phyloP scores from a whole-genome alignment of 2,113 vertebrate genomes.

The Pterocles orientalis region DNA sequence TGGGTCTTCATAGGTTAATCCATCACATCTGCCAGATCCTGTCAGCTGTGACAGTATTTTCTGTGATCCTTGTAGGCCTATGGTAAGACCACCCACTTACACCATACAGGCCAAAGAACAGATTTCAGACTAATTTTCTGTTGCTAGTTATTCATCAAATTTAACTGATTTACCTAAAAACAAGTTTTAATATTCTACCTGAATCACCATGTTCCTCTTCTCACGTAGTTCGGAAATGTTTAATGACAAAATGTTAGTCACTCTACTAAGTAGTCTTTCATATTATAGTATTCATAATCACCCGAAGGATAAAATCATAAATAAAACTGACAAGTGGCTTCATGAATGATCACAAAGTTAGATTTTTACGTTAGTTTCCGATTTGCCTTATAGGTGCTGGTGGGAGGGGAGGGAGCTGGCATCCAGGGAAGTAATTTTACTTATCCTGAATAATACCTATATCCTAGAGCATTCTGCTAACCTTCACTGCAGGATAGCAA shows the following conservation, averaged over 20 bases:
- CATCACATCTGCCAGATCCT: neutral
- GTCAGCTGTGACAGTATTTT: neutral
- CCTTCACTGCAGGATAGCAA: neutral
- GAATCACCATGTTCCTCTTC: neutral
- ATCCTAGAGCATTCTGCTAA: neutral
- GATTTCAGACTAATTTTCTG: neutral
- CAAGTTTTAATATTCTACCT: neutral
- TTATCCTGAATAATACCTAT: neutral
- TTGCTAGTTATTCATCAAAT: neutral
- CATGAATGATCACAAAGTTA: neutral
- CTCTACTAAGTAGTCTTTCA: neutral
- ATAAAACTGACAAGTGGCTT: neutral
- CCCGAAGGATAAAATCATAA: neutral
- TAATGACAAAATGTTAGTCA: neutral
- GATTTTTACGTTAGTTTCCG: neutral
- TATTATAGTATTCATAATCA: neutral
- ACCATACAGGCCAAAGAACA: neutral
- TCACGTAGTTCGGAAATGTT: neutral
- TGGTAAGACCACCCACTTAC: neutral
- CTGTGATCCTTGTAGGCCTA: neutral
- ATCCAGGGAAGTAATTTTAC: neutral
- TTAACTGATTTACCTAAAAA: neutral
- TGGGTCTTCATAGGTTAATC: neutral
- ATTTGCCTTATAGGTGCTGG: neutral
- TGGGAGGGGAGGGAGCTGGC: neutral